These are phyloP conservation scores for Ornithoptera priamus DNA, from an alignment of 2,888 invertebrate species.

Conservation along the genomic window DNA sequence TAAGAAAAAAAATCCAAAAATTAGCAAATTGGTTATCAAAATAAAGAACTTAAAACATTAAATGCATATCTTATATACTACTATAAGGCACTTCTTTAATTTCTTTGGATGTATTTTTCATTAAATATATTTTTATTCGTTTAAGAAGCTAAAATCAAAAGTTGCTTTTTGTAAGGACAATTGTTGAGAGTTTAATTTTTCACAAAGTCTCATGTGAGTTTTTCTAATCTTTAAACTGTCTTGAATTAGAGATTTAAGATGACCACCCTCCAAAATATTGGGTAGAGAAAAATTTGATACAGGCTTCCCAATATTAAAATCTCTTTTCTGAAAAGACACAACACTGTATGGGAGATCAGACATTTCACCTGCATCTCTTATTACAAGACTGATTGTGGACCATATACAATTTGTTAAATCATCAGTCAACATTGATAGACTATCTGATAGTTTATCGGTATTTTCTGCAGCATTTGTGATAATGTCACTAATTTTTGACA, in stretches of 20 bases:
- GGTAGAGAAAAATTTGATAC: conserved; percentile 58
- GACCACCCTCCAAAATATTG: conserved; percentile 52
- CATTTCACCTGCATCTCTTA: conserved; percentile 58
- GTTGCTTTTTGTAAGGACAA: conserved; percentile 51
- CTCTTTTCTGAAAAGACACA: conserved; percentile 69
- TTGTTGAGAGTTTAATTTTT: conserved; percentile 61
- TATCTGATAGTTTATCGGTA: conserved; percentile 54
- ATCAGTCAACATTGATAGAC: conserved; percentile 52
- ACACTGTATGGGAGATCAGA: conserved; percentile 69
- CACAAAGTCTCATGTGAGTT: conserved; percentile 53
- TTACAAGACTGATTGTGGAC: conserved; percentile 64
- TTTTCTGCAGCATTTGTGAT: conserved; percentile 62
- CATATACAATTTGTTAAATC: conserved; percentile 65
- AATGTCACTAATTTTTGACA: conserved; percentile 65
- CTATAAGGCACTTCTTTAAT: conserved; percentile 27
- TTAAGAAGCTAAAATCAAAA: conserved; percentile 68
- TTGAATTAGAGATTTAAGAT: conserved; percentile 64
- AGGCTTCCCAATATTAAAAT: conserved; percentile 71
- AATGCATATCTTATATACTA: conserved; percentile 26
- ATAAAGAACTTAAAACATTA: conserved; percentile 7
- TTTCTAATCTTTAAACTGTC: conserved; percentile 67
- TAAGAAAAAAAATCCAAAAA: not conserved
- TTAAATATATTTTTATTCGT: conserved; percentile 39
- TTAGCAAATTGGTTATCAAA: conserved; percentile 2
- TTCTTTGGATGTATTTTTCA: conserved; percentile 24